Conservation (phyloP, 2,797 vertebrate genomes). For the Periophthalmus magnuspinnatus region DNA sequence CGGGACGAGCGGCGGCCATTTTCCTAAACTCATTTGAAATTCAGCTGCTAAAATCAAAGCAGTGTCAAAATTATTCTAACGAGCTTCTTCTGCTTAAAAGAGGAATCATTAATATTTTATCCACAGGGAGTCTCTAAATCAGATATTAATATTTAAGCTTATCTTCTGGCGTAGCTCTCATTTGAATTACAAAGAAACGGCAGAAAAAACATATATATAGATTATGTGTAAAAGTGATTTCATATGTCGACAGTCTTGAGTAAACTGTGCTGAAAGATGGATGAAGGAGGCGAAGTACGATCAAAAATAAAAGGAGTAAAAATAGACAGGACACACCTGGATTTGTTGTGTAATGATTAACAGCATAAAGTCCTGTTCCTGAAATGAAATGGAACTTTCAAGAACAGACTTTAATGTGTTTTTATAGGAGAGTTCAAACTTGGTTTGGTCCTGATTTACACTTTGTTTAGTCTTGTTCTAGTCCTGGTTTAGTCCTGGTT, state of each 20-base stretch:
- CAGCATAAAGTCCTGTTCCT: not conserved
- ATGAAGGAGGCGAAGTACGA: constrained; percentile 12
- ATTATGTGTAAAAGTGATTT: constrained; percentile 12
- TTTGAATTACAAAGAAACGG: constrained; percentile 70
- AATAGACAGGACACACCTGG: not conserved
- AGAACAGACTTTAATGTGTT: not conserved
- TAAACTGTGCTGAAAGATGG: constrained; percentile 22
- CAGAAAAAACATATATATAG: constrained; percentile 41
- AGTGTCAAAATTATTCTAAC: constrained; percentile 42
- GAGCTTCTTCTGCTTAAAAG: constrained; percentile 53
- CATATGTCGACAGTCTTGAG: constrained; percentile 33
- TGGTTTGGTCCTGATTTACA: not conserved
- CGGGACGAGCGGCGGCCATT: constrained; percentile 20
- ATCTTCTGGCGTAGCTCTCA: constrained; percentile 52
- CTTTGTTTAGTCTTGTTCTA: not conserved
- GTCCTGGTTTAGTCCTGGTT: not conserved
- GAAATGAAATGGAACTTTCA: too few relatives aligned
- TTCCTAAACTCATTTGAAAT: constrained; percentile 37
- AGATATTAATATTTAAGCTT: constrained; percentile 71
- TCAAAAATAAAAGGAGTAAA: not conserved
- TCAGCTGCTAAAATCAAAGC: constrained; percentile 42
- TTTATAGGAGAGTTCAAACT: not conserved
- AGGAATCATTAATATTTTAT: constrained; percentile 71
- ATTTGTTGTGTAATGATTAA: constrained; percentile 3
- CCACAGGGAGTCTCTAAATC: constrained; percentile 65